phyloP scores from a whole-genome alignment of 2,888 invertebrate genomes.

The Synanthedon andrenaeformis region DNA sequence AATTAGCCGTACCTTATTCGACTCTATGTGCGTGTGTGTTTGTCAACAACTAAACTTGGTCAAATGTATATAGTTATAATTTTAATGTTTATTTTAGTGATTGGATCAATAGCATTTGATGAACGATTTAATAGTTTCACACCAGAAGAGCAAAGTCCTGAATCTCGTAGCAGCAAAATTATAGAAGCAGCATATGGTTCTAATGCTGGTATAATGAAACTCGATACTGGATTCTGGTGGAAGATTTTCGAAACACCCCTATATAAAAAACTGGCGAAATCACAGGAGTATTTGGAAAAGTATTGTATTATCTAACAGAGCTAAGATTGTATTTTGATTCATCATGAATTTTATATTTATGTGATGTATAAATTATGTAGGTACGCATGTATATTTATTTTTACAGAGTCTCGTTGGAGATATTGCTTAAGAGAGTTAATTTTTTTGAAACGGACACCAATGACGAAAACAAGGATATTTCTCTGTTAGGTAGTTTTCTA shows the following conservation, averaged over 20 bases:
- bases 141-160: conserved; percentile 60
- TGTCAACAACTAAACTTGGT: not conserved
- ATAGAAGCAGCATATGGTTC: conserved; percentile 80
- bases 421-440: conserved; percentile 69
- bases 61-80: not conserved
- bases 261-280: conserved; percentile 75
- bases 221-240: conserved; percentile 82
- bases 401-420: conserved; percentile 74
- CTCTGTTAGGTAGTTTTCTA: conserved; percentile 77
- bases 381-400: conserved; percentile 1
- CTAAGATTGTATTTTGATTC: not conserved
- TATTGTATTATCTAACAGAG: conserved; percentile 11
- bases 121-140: conserved; percentile 77
- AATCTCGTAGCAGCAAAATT: conserved; percentile 75
- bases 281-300: conserved; percentile 80
- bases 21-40: not conserved
- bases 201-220: conserved; percentile 76
- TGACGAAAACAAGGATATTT: conserved; percentile 30
- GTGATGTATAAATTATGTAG: not conserved
- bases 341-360: not conserved
- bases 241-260: conserved; percentile 77
- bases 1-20: not conserved
- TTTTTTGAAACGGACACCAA: conserved; percentile 44
- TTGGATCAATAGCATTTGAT: conserved; percentile 79
- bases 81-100: conserved; percentile 69